Evolutionary conservation across 2,888 invertebrate genomes (phyloP).

Genomic region (Synergus laeviventris): DNA sequence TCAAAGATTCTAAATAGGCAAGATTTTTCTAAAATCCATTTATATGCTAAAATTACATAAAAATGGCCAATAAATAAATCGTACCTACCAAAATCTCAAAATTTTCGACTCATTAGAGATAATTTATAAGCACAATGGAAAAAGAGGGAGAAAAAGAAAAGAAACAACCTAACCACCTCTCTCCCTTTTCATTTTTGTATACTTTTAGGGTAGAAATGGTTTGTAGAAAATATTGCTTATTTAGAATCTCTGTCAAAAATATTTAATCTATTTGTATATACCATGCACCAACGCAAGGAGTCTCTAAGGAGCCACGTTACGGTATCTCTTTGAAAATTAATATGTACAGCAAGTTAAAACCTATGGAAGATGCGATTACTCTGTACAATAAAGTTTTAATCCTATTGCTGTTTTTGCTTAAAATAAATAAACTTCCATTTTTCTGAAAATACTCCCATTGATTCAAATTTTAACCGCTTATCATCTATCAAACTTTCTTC

Average conservation of each 20-base stretch:
- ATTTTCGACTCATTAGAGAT: no score
- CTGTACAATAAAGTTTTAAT: conserved; percentile 50
- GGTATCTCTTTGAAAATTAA: conserved; percentile 43
- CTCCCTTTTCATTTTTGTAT: no score
- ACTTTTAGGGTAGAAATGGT: no score
- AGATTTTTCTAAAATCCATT: no score
- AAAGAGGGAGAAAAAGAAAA: no score
- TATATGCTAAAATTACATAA: no score
- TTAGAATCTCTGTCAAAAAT: not conserved
- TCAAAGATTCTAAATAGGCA: no score
- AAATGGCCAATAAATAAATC: no score
- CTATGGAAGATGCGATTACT: conserved; percentile 68
- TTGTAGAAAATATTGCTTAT: no score
- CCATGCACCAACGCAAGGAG: conserved; percentile 30
- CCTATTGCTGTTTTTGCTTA: conserved; percentile 62
- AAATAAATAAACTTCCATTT: conserved; percentile 60
- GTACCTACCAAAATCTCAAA: no score
- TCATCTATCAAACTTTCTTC: conserved; percentile 44
- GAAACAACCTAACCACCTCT: no score
- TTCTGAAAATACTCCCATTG: not conserved
- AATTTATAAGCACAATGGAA: no score
- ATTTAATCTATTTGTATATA: conserved; percentile 36
- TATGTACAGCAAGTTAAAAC: conserved; percentile 61
- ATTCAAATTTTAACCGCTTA: not conserved
- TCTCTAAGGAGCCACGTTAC: conserved; percentile 22